Percentiles rank a stretch among this genome's conserved stretches.
Conservation (phyloP, 2,888 invertebrate genomes). For the Agrypnus murinus region DNA sequence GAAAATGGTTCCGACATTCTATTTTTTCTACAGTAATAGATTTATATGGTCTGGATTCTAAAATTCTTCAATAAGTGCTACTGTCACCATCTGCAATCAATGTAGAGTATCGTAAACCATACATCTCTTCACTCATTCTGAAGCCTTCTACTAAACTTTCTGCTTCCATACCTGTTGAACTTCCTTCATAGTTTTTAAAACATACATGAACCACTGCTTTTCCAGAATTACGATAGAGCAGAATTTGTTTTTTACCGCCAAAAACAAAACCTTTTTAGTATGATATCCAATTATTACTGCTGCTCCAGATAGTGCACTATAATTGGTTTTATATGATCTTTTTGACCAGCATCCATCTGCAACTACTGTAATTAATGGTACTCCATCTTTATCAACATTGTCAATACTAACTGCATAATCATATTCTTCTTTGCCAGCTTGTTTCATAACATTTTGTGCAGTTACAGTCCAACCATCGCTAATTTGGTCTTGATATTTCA, state of each 20-base stretch:
- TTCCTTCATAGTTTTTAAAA: not conserved
- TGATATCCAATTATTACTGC: not conserved
- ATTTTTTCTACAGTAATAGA: too few relatives aligned
- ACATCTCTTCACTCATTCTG: not conserved
- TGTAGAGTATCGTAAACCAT: not conserved
- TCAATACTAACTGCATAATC: not conserved
- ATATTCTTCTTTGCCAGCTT: not conserved
- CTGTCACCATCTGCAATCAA: conserved; percentile 4
- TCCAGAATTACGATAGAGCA: not conserved
- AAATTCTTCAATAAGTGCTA: not conserved
- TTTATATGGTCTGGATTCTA: not conserved
- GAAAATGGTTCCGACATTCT: too few relatives aligned
- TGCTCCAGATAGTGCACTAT: not conserved
- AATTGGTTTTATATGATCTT: conserved; percentile 15
- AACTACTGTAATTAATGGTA: conserved; percentile 9
- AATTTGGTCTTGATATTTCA: too few relatives aligned
- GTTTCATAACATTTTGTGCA: too few relatives aligned
- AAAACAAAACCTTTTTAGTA: conserved; percentile 1
- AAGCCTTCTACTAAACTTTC: not conserved
- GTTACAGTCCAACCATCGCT: too few relatives aligned
- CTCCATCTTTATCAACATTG: conserved; percentile 5
- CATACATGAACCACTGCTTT: not conserved
- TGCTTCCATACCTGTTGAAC: not conserved
- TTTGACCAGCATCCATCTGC: not conserved
- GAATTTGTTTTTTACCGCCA: not conserved